Evolutionary conservation across 2,888 invertebrate genomes (phyloP), one percentile per base, ranked within the genome.

Genomic region (Drosophila parthenogenetica): DNA sequence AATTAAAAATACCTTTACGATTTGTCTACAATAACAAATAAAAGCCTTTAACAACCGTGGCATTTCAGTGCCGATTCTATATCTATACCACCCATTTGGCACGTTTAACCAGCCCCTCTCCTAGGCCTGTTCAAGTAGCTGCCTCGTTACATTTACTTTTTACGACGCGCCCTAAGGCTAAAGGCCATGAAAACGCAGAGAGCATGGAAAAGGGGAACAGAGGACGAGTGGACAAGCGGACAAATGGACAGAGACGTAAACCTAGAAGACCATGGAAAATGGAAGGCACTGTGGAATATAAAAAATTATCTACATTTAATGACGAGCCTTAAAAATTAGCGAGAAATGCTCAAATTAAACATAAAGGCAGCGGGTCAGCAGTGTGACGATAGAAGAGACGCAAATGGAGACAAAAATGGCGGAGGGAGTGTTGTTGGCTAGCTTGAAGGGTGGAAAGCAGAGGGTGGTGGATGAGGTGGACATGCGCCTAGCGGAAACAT

Each of bases 281-380:
- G 79, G 61, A 65, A 59, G 54, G 37, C 57, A 54, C 46, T 51
- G 59, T 68, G 72, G 75, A 63, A 79, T 85, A 82, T 87, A 87
- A 86, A 85, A 88, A 88, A 89, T 85, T 89, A 85, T 89, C 89
- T 89, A 89, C 85, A 87, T 85, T 85, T 85, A 85, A 85, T 89
- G 85, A 79, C 85, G 81, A 85, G 69, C 87, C 85, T 83, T 85
- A 85, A 85, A 85, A 85, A 85, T 89, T 85, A 85, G 85, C 89
- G 77, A 81, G 85, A 87, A 89, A 85, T 85, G 89, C 89, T 81
- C 84, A 89, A 85, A 85, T 85, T 83, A 85, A 85, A 85, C 85
- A 85, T 83, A 87, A 85, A 85, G 75, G 61, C 78, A 46, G 66
- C 61, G 55, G 53, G 66, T 57, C 57, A 57, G 57, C 46, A 37